Base-by-base conservation (phyloP, 1,140 invertebrate species). In the Penaeus vannamei region DNA sequence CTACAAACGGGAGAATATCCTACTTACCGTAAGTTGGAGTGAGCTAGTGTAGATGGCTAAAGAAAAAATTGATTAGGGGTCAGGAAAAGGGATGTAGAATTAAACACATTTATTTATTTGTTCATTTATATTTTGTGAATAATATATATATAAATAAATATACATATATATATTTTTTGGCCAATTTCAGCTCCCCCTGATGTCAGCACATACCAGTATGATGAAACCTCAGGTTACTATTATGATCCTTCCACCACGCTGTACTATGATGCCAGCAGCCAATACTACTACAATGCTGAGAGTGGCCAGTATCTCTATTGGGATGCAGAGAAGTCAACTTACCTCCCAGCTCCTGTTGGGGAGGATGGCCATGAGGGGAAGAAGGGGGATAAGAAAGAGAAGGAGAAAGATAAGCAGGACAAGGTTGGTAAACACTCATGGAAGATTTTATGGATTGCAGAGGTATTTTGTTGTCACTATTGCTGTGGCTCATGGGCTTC, bases 161-260 rank as follows among this genome's bases (percentile, higher is more conserved):
- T n/a, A n/a, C 8, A 42, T 42, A 42, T 42, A 42, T 4, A 42
- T 42, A 42, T 84, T 76, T 79, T 36, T 80, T 53, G 3, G 42
- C 10, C 1, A 53, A 0, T 85, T 90, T 23, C 84, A 91, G 91
- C 91, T 17, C 93, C 96, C 66, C 98, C 98, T 32, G 98, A 99
- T 95, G 95, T 97, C 2, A 96, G 96, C 87, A 96, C 96, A 23
- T 99, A 98, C 93, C 96, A 98, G 92, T 99, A 98, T 93, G 98
- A 99, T 93, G 97, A 98, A 93, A 95, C 96, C 0, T 99, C 98
- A 23, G 98, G 98, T 0, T 99, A 98, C 92, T 99, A 99, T 92
- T 99, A 98, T 93, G 98, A 99, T 93, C 95, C 97, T 1, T 94
- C 94, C 2, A 99, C 98, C 20, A 96, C 97, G 7, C 94, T 99